Base-by-base conservation (phyloP, 2,888 invertebrate species). In the Platycnemis pennipes region DNA sequence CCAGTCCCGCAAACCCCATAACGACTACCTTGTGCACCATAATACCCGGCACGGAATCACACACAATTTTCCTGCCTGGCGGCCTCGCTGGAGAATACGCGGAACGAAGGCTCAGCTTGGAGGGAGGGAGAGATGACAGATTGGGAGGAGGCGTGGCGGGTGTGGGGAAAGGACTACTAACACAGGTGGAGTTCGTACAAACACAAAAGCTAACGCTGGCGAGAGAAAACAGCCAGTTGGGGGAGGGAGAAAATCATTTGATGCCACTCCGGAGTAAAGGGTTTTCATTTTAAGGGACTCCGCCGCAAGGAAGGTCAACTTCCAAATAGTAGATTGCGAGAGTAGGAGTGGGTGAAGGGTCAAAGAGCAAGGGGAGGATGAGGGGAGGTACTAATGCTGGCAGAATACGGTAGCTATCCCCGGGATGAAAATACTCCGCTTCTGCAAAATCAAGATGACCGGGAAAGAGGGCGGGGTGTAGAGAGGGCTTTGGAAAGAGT, bases 221-320 rank as follows among this genome's bases (percentile, higher is more conserved):
- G 37, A 37, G 37, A 37, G 77, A 7, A 37, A 69, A 69, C 13
- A 0, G 77, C 37, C 26, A 13, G 26, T 31, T 63, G 63, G 63
- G 31, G 77, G 77, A 77, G 37, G 16, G 37, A 7, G 77, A 2
- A 77, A 77, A 77, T 77, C 77, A 77, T 77, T 77, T 77, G 77
- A 77, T 11, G 77, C 77, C 77, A 16, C 77, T 16, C 77, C 77
- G 3, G 26, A 63, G 37, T 37, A 77, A n/a, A 77, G 11, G 77
- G 77, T 77, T 77, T 77, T 77, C 77, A 77, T 77, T 77, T 63
- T 77, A 77, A 77, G 77, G 77, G 77, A 77, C 77, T 77, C 77
- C 31, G 77, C 77, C 53, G 63, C n/a, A 7, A n/a, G 63, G 63
- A 63, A 37, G 77, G 77, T 37, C 31, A 37, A 13, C 77, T 77